A percentile compares a stretch with the other conserved stretches of the same genome.
These are phyloP conservation scores for Pterocles gutturalis DNA, from an alignment of 2,113 vertebrate species.

Conservation along the genomic window DNA sequence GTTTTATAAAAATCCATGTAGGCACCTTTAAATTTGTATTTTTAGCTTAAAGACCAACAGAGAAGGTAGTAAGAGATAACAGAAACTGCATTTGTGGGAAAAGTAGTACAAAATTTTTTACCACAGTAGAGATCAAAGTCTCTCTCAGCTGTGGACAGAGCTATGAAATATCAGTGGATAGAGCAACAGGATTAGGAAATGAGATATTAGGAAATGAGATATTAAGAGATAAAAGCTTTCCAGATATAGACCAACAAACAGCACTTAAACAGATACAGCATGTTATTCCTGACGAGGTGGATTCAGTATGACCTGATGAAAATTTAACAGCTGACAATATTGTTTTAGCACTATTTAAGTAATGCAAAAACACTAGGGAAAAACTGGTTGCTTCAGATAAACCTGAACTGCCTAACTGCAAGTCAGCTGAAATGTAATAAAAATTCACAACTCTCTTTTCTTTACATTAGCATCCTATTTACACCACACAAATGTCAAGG, in stretches of 20 bases:
- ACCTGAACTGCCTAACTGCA: not conserved
- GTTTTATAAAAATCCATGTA: not conserved
- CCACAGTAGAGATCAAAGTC: not conserved
- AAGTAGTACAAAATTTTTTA: slow-evolving; percentile 22
- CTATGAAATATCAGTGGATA: slow-evolving; percentile 6
- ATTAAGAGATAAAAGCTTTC: slow-evolving; percentile 21
- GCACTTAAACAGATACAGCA: not conserved
- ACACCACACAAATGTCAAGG: not conserved
- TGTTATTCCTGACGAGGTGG: not conserved
- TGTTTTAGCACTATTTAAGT: not conserved
- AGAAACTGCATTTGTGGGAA: not conserved
- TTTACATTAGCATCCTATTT: not conserved
- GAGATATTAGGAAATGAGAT: not conserved
- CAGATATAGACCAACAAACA: slow-evolving; percentile 1
- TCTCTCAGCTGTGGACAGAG: slow-evolving; percentile 16
- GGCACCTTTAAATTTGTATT: not conserved
- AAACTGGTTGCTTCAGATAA: not conserved
- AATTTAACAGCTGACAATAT: not conserved
- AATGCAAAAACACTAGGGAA: not conserved
- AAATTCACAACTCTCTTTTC: not conserved
- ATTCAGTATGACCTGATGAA: not conserved
- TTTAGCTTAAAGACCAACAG: not conserved
- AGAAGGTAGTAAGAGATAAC: not conserved
- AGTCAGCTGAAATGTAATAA: not conserved
- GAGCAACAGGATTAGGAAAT: slow-evolving; percentile 44